Evolutionary conservation across 2,888 invertebrate genomes (phyloP).

Genomic region (Pterostichus madidus): DNA sequence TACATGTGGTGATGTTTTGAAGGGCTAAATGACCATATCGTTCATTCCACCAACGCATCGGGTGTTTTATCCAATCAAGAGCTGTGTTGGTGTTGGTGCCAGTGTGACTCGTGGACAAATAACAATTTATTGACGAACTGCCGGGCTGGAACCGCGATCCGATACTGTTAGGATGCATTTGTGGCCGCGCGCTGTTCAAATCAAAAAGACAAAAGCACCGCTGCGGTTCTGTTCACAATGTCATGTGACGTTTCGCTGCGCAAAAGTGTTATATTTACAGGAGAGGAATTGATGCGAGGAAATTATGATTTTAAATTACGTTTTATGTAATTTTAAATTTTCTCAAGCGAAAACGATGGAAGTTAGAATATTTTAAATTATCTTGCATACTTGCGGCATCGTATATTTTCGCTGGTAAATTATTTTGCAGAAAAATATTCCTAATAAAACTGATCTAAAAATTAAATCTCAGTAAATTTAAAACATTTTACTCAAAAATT

Average conservation of each 20-base stretch:
- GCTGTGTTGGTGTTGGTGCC: background rate
- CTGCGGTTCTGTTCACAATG: slow-evolving; percentile 44
- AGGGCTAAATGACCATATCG: background rate
- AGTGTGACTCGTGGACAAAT: slow-evolving; percentile 35
- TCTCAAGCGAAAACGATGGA: background rate
- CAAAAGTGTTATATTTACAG: slow-evolving; percentile 48
- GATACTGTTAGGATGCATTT: slow-evolving; percentile 40
- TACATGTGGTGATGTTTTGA: background rate
- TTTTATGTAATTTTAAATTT: slow-evolving; percentile 8
- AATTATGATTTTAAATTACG: slow-evolving; percentile 34
- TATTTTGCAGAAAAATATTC: too few relatives aligned
- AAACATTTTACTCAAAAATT: too few relatives aligned
- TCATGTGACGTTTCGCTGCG: slow-evolving; percentile 37
- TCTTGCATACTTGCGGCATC: too few relatives aligned
- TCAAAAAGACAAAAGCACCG: slow-evolving; percentile 42
- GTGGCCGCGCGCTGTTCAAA: slow-evolving; percentile 38
- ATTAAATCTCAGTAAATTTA: too few relatives aligned
- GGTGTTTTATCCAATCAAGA: slow-evolving; percentile 35
- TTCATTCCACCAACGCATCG: slow-evolving; percentile 1
- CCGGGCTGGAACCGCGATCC: slow-evolving; percentile 25
- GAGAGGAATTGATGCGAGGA: slow-evolving; percentile 27
- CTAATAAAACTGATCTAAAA: too few relatives aligned
- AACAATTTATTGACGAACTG: slow-evolving; percentile 51
- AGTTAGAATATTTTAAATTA: background rate
- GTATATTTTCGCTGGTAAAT: too few relatives aligned